Base-by-base conservation (phyloP, 2,113 vertebrate species). In the Tretioscincus oriximinensis region DNA sequence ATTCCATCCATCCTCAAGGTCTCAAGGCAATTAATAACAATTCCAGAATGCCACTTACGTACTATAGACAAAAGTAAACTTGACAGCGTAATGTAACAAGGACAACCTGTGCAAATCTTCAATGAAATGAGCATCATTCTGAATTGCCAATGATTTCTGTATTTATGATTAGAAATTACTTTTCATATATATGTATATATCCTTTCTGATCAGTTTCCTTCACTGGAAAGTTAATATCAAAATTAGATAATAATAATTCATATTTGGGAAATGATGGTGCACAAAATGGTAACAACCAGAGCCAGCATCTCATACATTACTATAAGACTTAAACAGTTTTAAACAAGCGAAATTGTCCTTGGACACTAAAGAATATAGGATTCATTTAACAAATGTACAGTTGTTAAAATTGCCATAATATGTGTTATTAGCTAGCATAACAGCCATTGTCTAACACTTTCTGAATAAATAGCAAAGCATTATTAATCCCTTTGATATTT, bases 401-500 rank as follows among this genome's bases (percentile, higher is more conserved):
- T 2, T 20, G 73, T 28, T 41, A 41, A 78, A 12, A 5, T 81
- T 20, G 11, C 31, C 26, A 35, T 77, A 77, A 1, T 18, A 9
- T 28, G n/a, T 1, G 67, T 9, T 41, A 2, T n/a, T 76, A 22
- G 26, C 72, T 67, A 20, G 18, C 0, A 64, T 51, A 79, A 82
- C 60, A 2, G 3, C 77, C 21, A 8, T 49, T 86, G 84, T 58
- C 81, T 61, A 73, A 84, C 76, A 9, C 26, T 60, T 14, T 35
- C 12, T 73, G 0, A 76, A 0, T 35, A 83, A 64, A 29, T 1
- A 82, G 9, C 26, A 89, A 88, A 83, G 31, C 8, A 58, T 47
- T 0, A 70, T 80, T 79, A 76, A 75, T 83, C 54, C 0, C 0
- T 77, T 83, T 84, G 11, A 80, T 81, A 76, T 84, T 85, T 84